Base-by-base conservation (phyloP, 2,113 vertebrate species). In the Amphilophus citrinellus region DNA sequence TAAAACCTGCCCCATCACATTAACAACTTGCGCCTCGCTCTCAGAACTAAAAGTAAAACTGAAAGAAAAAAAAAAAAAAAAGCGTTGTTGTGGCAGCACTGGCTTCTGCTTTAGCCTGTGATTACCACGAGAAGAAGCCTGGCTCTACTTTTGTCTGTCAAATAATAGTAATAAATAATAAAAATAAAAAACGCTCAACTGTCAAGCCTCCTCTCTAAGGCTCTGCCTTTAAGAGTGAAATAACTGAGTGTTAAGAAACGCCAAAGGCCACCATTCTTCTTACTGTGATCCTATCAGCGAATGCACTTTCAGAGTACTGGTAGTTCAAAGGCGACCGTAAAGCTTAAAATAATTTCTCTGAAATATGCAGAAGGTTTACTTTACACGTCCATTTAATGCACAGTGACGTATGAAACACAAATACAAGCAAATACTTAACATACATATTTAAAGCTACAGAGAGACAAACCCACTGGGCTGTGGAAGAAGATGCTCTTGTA, bases 141-240 rank as follows among this genome's bases (percentile, higher is more conserved):
- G 22, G 30, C 6, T 78, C 77, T 75, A 73, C 6, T 73, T 5
- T 53, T 73, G 17, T 53, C 5, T 73, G 44, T 53, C 44, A 37
- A 4, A 57, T 61, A 68, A 76, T 61, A 14, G 62, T 0, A 27
- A 27, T 27, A 27, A 27, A 27, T 27, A 27, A 27, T 2, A 18
- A 2, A 0, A 5, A 0, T 0, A 10, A 15, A 3, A 2, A 32
- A 78, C 20, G 53, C n/a, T 60, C n/a, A 32, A 9, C 44, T 44
- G 6, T 50, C 27, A 35, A 22, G n/a, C 37, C n/a, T 79, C 6
- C 44, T 35, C 24, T 39, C n/a, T 27, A 50, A 61, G 58, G 15
- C 4, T 2, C 76, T 50, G 76, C 20, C 58, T 61, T 50, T 27
- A 61, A 58, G 32, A 76, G 18, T 24, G 53, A 66, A 73, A 73